Evolutionary conservation across 1,140 invertebrate genomes (phyloP), one percentile per base, ranked within the genome.

Genomic region (Trigoniulus corallinus): DNA sequence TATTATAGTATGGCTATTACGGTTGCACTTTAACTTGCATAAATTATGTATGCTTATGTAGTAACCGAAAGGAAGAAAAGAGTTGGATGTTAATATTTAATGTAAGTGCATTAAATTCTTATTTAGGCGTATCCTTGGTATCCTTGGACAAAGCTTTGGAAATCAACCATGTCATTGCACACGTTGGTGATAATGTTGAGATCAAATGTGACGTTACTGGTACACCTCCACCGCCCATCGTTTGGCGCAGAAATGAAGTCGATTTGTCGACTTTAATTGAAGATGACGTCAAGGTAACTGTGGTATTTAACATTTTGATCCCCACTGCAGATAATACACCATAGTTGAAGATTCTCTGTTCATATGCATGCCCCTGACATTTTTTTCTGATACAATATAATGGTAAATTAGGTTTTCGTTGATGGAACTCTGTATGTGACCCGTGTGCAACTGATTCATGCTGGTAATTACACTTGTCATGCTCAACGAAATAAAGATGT

Each of bases 381-480:
- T 4, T 3, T 23, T 21, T 45, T 45, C n/a, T 45, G 15, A 7
- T 22, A 10, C 7, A 13, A 43, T 43, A 13, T 43, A 43, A n/a
- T n/a, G n/a, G n/a, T n/a, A n/a, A n/a, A n/a, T n/a, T n/a, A 78
- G 41, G 78, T 82, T 7, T 81, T 81, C 63, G 75, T 72, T 34
- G 80, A 82, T 57, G 82, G 81, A 0, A 80, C 79, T 21, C 67
- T 87, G 10, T 87, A 84, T 64, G 68, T 86, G 47, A 82, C 78
- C 26, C 73, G 77, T 46, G 76, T 84, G 40, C 80, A 82, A 56
- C 68, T 86, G 26, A 73, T 82, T 21, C 80, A 85, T 61, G 78
- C 80, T 24, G 83, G 83, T 12, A 87, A 87, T 70, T 85, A 83
- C 64, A 81, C 80, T 1, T 87, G 83, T 62, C 77, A 83, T 59